Evolutionary conservation across 1,140 invertebrate species (phyloP).

Genomic region (Cepaea nemoralis): DNA sequence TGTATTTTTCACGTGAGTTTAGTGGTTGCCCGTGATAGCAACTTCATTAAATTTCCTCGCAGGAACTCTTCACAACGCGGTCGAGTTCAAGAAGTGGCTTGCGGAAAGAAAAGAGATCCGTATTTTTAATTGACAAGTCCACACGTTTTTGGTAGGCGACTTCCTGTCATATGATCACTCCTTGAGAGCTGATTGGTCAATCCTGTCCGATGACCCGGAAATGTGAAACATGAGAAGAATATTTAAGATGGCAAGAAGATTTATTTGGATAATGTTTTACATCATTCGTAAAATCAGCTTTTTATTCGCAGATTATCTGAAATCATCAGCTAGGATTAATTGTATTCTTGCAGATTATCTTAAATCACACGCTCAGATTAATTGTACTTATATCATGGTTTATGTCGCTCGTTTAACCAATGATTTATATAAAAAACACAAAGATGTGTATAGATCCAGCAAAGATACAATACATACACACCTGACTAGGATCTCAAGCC

Average conservation of each 20-base stretch:
- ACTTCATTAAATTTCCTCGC: constrained; percentile 16
- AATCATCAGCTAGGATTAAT: no score
- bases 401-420: no score
- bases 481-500: no score
- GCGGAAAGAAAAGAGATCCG: constrained; percentile 28
- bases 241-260: neutral
- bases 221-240: neutral
- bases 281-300: no score
- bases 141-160: constrained; percentile 11
- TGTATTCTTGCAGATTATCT: no score
- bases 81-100: neutral
- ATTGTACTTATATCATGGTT: no score
- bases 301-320: no score
- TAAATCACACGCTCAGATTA: no score
- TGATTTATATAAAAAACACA: no score
- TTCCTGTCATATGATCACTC: constrained; percentile 21
- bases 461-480: no score
- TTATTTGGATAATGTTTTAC: no score
- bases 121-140: constrained; percentile 36
- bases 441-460: no score
- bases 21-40: neutral
- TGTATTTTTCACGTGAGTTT: constrained; percentile 1
- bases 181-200: constrained; percentile 3
- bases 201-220: neutral
- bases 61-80: neutral